Percentiles rank a stretch among this genome's conserved stretches.
Evolutionary conservation across 2,113 vertebrate species (phyloP).

Genomic region (Mixornis gularis): DNA sequence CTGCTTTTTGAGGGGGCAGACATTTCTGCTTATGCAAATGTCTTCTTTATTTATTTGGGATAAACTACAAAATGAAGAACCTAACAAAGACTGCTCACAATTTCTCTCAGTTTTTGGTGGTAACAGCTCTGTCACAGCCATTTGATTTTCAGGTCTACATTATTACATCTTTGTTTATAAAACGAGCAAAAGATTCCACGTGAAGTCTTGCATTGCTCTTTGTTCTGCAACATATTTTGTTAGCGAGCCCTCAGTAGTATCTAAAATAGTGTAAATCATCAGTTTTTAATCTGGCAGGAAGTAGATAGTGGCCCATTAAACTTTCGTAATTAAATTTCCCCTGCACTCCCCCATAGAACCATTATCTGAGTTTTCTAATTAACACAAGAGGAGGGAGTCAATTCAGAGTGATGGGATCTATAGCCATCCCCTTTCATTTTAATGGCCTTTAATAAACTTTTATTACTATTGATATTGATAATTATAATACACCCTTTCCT

Average conservation of each 20-base stretch:
- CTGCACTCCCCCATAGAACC: constrained; percentile 88
- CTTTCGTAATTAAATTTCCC: constrained; percentile 93
- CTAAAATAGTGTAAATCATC: constrained; percentile 86
- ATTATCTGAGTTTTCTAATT: constrained; percentile 98
- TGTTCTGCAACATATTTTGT: constrained; percentile 71
- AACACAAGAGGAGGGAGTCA: constrained; percentile 96
- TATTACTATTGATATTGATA: constrained; percentile 96
- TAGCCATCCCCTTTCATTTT: constrained; percentile 97
- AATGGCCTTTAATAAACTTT: constrained; percentile 99
- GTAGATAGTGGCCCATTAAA: constrained; percentile 91
- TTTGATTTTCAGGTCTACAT: background rate
- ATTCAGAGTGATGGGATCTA: constrained; percentile 91
- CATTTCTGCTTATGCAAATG: background rate
- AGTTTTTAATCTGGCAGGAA: constrained; percentile 87
- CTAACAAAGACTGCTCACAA: background rate
- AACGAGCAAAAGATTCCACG: constrained; percentile 8
- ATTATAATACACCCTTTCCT: constrained; percentile 94
- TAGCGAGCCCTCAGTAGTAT: constrained; percentile 61
- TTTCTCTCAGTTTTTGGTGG: background rate
- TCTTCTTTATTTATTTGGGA: background rate
- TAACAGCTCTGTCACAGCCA: background rate
- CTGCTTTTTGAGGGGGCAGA: background rate
- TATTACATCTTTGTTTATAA: background rate
- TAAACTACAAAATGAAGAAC: background rate
- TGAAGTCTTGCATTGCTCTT: constrained; percentile 55